Evolutionary conservation across 1,140 invertebrate genomes (phyloP), one percentile per base, ranked within the genome.

Genomic region (Drosophila pectinifera): DNA sequence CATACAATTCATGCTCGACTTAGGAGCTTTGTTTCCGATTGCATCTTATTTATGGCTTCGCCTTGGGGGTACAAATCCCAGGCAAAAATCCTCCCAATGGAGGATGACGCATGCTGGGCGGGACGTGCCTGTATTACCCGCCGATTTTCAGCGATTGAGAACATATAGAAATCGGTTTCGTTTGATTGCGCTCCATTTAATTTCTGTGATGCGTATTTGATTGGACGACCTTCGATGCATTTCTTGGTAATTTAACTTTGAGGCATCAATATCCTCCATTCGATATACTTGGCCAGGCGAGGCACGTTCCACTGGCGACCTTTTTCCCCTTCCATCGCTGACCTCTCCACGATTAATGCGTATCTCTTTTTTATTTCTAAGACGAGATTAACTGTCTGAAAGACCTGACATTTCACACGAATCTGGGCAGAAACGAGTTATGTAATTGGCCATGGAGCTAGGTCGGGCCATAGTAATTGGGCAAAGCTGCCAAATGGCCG

Each of bases 361-460:
- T 54, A 31, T 31, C 8, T 31, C 28, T 31, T 31, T 31, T 10
- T 31, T 28, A 3, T 0, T 73, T 59, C 56, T 18, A 26, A 68
- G 74, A 62, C 39, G 46, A 75, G 72, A 75, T 74, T 78, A 75
- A 78, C 48, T 77, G 63, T 24, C 41, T 36, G n/a, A 48, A 58
- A 73, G 31, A 49, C 26, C 58, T 22, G 82, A 73, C 83, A 79
- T 61, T 72, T 45, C 36, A 59, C 81, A 83, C 58, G 38, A 58
- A 62, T 20, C 26, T 42, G 48, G 69, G 16, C 73, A 77, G 48
- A 76, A 85, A 86, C 83, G 39, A 83, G 79, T 88, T 88, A 77
- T 76, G 63, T 77, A 75, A 75, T 65, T 75, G 73, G 51, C 42
- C 26, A 74, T 24, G 38, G 26, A 59, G 62, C 34, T 63, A 39